Evolutionary conservation across 2,797 vertebrate genomes (phyloP), one percentile per base, ranked within the genome.

Genomic region (Calcarius lapponicus): DNA sequence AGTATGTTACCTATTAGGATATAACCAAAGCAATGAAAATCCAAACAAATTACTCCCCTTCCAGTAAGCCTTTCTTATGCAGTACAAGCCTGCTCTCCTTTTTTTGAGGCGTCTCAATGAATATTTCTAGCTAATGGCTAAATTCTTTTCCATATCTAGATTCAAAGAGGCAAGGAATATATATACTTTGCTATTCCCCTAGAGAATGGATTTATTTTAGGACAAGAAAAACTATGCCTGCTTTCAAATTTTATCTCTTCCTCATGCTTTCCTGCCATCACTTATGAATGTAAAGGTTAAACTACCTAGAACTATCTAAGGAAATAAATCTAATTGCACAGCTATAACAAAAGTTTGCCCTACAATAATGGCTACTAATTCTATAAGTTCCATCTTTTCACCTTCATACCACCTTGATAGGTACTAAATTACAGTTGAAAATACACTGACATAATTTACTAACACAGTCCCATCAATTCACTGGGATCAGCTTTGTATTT

Each of bases 81-180:
- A 88, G 76, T 81, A 32, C 65, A 89, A 91, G 72, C 31, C 74
- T 62, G 43, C 21, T 76, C 17, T 94, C 85, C 78, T 57, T 78
- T 94, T 92, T 94, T 67, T 93, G 88, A 95, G 92, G 92, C 88
- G 92, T 34, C 43, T 80, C 56, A 43, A 88, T 79, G 78, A 78
- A 93, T 93, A 80, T 86, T 81, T 93, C 88, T 95, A 90, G 93
- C 94, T 91, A 96, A 90, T 94, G 91, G 91, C 91, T 96, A 83
- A 81, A 92, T 87, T 94, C 87, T 88, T 86, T 94, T 89, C 29
- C 74, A 71, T 90, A 62, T 72, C 84, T 67, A 79, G 90, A 91
- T 88, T 91, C 93, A 97, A 97, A 95, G 89, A 95, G 88, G 87
- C 94, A 96, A 95, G 73, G 69, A 92, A 94, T 62, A 90, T 53